Conservation (phyloP, 2,888 invertebrate species). For the Diaprepes abbreviatus region DNA sequence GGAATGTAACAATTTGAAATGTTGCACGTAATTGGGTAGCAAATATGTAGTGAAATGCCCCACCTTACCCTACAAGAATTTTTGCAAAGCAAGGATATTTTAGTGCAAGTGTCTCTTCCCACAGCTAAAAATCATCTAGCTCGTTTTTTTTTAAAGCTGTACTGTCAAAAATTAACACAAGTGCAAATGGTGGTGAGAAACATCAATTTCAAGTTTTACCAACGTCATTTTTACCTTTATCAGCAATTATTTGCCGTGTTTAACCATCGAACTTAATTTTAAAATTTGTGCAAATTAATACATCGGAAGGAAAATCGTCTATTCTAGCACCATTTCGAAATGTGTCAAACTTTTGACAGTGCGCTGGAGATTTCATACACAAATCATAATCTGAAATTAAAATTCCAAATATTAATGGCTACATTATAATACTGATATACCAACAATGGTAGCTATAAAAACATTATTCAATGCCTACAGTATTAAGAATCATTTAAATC, state of each 20-base stretch:
- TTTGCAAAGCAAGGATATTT: no score
- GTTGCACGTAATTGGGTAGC: no score
- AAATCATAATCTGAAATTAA: conserved; percentile 28
- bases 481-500: no score
- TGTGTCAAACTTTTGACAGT: conserved; percentile 43
- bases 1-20: no score
- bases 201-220: not conserved
- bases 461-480: no score
- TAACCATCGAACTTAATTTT: conserved; percentile 2
- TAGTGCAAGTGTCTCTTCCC: not conserved
- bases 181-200: conserved; percentile 36
- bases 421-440: not conserved
- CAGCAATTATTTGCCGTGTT: not conserved
- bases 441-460: no score
- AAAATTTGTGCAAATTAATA: conserved; percentile 5
- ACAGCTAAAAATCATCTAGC: not conserved
- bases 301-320: not conserved
- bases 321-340: conserved; percentile 34
- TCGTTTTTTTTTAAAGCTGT: not conserved
- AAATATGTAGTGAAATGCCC: no score
- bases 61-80: no score
- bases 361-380: conserved; percentile 27
- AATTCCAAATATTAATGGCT: not conserved
- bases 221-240: conserved; percentile 1
- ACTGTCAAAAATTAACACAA: conserved; percentile 43